Evolutionary conservation across 2,888 invertebrate genomes (phyloP).

Genomic region (Sphaerophoria rueppellii): DNA sequence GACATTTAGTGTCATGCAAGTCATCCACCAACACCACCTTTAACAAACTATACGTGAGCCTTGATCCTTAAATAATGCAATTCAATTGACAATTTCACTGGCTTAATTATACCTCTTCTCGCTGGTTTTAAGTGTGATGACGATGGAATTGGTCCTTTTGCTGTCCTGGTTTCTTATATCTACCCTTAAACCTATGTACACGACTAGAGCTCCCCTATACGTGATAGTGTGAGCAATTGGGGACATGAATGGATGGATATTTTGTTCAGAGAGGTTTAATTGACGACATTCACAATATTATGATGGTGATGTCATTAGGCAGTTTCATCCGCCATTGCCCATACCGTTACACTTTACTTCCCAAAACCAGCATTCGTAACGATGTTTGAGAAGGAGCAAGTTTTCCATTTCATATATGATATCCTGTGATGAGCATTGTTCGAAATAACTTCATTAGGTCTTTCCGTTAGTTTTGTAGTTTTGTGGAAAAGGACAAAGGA

Average conservation of each 20-base stretch:
- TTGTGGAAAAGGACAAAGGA: not conserved
- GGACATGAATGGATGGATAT: constrained; percentile 26
- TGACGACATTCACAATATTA: constrained; percentile 64
- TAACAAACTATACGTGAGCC: constrained; percentile 1
- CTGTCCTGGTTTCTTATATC: constrained; percentile 10
- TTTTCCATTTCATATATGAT: constrained; percentile 28
- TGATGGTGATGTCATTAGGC: constrained; percentile 65
- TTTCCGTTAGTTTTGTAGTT: constrained; percentile 44
- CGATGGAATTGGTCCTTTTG: not conserved
- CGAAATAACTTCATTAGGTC: constrained; percentile 59
- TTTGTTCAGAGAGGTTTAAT: constrained; percentile 53
- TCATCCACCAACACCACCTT: not conserved
- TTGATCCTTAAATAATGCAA: constrained; percentile 69
- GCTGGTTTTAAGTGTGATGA: constrained; percentile 24
- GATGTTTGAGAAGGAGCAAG: constrained; percentile 35
- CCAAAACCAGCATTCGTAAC: not conserved
- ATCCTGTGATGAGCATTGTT: constrained; percentile 56
- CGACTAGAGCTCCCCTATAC: not conserved
- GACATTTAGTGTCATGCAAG: not conserved
- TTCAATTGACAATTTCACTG: constrained; percentile 71
- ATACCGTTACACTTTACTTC: not conserved
- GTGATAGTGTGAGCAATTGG: not conserved
- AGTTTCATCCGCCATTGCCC: constrained; percentile 4
- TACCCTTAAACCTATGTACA: too few species aligned
- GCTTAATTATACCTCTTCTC: constrained; percentile 66